Evolutionary conservation across 1,140 invertebrate genomes (phyloP).

Genomic region (Apolygus lucorum): DNA sequence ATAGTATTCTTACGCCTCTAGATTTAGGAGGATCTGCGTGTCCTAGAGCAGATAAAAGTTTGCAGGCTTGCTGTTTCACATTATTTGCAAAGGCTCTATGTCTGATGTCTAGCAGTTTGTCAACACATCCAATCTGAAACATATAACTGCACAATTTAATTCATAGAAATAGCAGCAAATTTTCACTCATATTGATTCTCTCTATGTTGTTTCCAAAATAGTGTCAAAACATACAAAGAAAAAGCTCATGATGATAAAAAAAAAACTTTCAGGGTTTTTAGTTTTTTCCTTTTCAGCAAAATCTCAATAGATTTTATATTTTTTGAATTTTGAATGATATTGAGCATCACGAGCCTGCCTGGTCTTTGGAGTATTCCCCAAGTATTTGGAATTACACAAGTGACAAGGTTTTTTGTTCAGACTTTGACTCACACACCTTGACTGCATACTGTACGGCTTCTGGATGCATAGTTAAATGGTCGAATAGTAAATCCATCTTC

Average conservation of each 20-base stretch:
- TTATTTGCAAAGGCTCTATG: constrained; percentile 40
- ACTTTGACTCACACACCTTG: no score
- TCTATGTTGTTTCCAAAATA: neutral
- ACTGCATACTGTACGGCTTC: constrained; percentile 39
- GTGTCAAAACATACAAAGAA: no score
- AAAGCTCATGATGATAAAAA: no score
- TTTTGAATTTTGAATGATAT: no score
- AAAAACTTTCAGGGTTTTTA: neutral
- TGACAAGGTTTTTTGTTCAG: no score
- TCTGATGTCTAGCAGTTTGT: constrained; percentile 47
- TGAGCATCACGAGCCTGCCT: no score
- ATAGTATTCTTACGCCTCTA: constrained; percentile 68
- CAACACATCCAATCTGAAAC: constrained; percentile 53
- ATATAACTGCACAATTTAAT: constrained; percentile 24
- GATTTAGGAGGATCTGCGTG: constrained; percentile 58
- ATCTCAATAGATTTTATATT: neutral
- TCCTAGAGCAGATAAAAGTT: constrained; percentile 66
- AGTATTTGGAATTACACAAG: no score
- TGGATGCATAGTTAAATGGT: constrained; percentile 60
- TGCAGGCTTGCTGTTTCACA: constrained; percentile 42
- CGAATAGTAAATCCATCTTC: constrained; percentile 55
- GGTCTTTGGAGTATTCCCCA: no score
- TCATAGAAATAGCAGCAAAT: constrained; percentile 10
- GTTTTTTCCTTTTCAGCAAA: neutral
- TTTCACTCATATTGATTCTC: neutral